Conservation (phyloP, 2,797 vertebrate genomes). For the Megaceryle alcyon region DNA sequence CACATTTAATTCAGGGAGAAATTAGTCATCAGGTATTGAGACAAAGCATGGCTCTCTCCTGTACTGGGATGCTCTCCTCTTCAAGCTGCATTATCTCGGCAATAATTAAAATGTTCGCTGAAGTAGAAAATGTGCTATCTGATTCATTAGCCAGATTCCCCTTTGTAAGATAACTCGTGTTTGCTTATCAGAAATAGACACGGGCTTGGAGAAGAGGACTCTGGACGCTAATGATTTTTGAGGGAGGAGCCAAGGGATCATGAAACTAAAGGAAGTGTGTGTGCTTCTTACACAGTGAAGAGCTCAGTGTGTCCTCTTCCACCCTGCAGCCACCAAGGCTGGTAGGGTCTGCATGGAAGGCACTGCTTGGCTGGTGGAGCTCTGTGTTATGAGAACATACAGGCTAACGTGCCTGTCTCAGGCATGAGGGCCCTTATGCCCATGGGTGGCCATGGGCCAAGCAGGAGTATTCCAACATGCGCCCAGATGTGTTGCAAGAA, state of each 20-base stretch:
- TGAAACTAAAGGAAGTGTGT: not conserved
- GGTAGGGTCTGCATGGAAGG: not conserved
- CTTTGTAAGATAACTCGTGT: slow-evolving; percentile 24
- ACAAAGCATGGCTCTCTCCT: slow-evolving; percentile 61
- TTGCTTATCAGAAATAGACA: slow-evolving; percentile 34
- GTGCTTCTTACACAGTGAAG: not conserved
- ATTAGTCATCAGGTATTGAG: slow-evolving; percentile 73
- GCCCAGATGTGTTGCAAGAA: not conserved
- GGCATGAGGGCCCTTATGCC: not conserved
- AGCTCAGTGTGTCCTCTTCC: not conserved
- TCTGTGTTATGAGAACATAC: not conserved
- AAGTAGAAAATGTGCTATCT: slow-evolving; percentile 68
- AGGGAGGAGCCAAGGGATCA: not conserved
- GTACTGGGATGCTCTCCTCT: slow-evolving; percentile 57
- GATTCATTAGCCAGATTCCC: slow-evolving; percentile 67
- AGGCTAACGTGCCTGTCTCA: not conserved
- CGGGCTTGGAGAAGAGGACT: not conserved
- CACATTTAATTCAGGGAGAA: slow-evolving; percentile 72
- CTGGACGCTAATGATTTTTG: not conserved
- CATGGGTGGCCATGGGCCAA: accelerated
- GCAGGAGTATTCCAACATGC: not conserved
- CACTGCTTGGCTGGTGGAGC: not conserved
- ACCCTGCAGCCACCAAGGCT: not conserved
- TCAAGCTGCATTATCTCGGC: slow-evolving; percentile 69
- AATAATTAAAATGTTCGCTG: slow-evolving; percentile 77